These are phyloP conservation scores for Archaeoteleia sp. DNA, from an alignment of 2,888 invertebrate genomes.

Conservation along the genomic window DNA sequence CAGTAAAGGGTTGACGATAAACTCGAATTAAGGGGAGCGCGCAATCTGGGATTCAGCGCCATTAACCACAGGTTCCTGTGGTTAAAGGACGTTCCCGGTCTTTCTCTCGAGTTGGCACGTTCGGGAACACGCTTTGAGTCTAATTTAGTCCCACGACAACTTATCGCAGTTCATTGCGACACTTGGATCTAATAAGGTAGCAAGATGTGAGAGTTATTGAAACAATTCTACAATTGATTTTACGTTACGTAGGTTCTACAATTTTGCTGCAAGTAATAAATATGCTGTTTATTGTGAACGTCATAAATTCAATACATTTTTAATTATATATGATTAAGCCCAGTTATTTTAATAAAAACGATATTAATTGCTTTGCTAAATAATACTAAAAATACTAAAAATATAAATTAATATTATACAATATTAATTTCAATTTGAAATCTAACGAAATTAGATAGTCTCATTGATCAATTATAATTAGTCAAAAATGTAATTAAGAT, in stretches of 20 bases:
- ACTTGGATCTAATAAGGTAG: constrained; percentile 32
- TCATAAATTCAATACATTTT: too few relatives aligned
- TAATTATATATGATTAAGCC: too few relatives aligned
- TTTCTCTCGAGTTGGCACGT: constrained; percentile 52
- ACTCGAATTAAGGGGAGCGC: constrained; percentile 60
- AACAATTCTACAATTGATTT: constrained; percentile 1
- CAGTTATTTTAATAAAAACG: too few relatives aligned
- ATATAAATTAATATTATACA: too few relatives aligned
- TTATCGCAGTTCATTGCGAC: constrained; percentile 43
- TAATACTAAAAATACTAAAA: too few relatives aligned
- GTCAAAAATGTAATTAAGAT: too few relatives aligned
- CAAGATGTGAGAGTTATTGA: constrained; percentile 19
- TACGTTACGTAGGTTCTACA: neutral
- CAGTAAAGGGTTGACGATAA: constrained; percentile 55
- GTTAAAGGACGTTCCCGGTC: constrained; percentile 68
- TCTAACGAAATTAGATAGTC: too few relatives aligned
- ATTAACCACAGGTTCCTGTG: constrained; percentile 70
- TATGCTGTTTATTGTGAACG: too few relatives aligned
- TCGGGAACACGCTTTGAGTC: constrained; percentile 46
- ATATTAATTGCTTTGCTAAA: too few relatives aligned
- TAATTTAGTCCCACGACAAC: constrained; percentile 53
- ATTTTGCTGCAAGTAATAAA: neutral
- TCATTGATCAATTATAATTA: too few relatives aligned
- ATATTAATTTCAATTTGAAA: too few relatives aligned
- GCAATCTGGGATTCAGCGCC: constrained; percentile 75